Evolutionary conservation across 2,888 invertebrate species (phyloP).

Genomic region (Erebia ligea): DNA sequence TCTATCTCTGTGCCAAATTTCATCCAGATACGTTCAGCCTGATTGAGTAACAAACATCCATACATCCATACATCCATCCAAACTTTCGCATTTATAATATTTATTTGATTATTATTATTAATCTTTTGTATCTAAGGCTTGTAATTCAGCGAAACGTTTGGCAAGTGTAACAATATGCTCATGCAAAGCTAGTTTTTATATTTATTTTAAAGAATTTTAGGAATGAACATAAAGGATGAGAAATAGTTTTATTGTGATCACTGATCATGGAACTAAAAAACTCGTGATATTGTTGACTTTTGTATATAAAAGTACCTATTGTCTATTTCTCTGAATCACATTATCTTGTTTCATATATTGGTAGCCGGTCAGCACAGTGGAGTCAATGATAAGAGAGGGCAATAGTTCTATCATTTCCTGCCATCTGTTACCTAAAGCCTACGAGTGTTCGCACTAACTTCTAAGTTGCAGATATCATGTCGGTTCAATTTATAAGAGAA

Average conservation of each 20-base stretch:
- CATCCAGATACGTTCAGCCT: too few species aligned
- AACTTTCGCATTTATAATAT: too few species aligned
- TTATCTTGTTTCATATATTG: not conserved
- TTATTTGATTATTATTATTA: too few species aligned
- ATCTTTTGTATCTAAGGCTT: too few species aligned
- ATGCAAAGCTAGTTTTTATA: not conserved
- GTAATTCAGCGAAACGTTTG: too few species aligned
- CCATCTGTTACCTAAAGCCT: slow-evolving; percentile 64
- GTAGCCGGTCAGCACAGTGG: slow-evolving; percentile 5
- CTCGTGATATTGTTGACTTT: not conserved
- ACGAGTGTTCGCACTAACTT: slow-evolving; percentile 59
- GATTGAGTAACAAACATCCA: too few species aligned
- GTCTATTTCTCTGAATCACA: not conserved
- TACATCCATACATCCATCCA: too few species aligned
- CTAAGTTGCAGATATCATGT: slow-evolving; percentile 48
- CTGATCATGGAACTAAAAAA: too few species aligned
- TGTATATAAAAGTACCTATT: not conserved
- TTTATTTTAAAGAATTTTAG: too few species aligned
- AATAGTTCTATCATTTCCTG: slow-evolving; percentile 64
- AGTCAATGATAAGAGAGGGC: slow-evolving; percentile 44
- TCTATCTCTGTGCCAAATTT: too few species aligned
- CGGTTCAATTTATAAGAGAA: slow-evolving; percentile 36
- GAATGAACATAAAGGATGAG: too few species aligned
- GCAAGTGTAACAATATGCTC: too few species aligned
- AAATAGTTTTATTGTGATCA: not conserved